Conservation (phyloP, 1,140 invertebrate genomes). For the Papilio helenus region DNA sequence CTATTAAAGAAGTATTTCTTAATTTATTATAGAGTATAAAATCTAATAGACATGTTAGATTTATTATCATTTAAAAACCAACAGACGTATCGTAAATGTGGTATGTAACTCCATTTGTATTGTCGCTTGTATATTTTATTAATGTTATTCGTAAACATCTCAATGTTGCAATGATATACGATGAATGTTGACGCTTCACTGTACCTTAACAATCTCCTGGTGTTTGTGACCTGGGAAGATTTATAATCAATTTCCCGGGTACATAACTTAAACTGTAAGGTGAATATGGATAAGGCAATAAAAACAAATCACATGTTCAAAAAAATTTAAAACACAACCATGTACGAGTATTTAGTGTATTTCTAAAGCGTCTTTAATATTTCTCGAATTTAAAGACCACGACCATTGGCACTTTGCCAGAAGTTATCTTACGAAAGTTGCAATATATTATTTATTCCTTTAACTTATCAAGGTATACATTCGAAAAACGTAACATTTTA, state of each 20-base stretch:
- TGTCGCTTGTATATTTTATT: constrained; percentile 15
- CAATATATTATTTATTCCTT: too few relatives aligned
- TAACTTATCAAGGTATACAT: too few relatives aligned
- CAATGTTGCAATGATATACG: constrained; percentile 31
- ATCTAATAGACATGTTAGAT: neutral
- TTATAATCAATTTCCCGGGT: constrained; percentile 44
- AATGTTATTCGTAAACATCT: constrained; percentile 24
- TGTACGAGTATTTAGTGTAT: too few relatives aligned
- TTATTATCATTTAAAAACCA: neutral
- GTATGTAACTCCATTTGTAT: neutral
- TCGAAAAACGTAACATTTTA: too few relatives aligned
- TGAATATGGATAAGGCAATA: constrained; percentile 21
- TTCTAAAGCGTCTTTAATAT: too few relatives aligned
- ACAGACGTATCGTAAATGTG: constrained; percentile 2
- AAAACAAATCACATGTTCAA: neutral
- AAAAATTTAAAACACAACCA: too few relatives aligned
- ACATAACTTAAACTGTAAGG: constrained; percentile 10
- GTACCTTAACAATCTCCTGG: constrained; percentile 33
- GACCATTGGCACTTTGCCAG: too few relatives aligned
- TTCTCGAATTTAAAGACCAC: too few relatives aligned
- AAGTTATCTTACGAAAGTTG: too few relatives aligned
- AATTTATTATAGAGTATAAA: neutral
- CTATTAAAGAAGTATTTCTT: too few relatives aligned
- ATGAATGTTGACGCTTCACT: neutral
- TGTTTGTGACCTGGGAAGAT: constrained; percentile 43